Evolutionary conservation across 2,888 invertebrate species (phyloP).

Genomic region (Synergus umbraculus): DNA sequence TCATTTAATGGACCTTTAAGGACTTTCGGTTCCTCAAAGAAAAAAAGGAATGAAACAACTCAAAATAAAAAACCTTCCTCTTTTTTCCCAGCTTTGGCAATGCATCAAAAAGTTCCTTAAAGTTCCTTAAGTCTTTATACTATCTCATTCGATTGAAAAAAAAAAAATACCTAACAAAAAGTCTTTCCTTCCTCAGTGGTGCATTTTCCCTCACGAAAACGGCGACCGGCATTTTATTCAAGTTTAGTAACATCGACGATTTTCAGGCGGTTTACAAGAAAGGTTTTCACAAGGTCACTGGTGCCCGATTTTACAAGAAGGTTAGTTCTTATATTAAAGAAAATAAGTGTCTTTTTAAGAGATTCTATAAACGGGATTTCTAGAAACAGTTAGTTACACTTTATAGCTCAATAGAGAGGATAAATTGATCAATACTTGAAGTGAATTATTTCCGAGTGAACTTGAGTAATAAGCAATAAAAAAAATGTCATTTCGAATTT

Average conservation of each 20-base stretch:
- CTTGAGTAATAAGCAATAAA: constrained; percentile 20
- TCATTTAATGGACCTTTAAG: constrained; percentile 18
- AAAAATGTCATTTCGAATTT: constrained; percentile 50
- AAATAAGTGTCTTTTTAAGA: not conserved
- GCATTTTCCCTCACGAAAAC: constrained; percentile 93
- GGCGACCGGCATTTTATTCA: constrained; percentile 92
- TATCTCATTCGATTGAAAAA: constrained; percentile 42
- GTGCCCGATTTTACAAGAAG: constrained; percentile 91
- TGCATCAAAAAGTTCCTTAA: not conserved
- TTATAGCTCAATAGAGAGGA: too few species aligned
- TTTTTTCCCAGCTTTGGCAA: not conserved
- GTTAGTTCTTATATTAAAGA: constrained; percentile 76
- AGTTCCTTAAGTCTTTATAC: not conserved
- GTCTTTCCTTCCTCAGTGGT: constrained; percentile 79
- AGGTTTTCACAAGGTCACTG: constrained; percentile 92
- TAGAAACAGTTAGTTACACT: too few species aligned
- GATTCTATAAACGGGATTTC: too few species aligned
- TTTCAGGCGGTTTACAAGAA: constrained; percentile 92
- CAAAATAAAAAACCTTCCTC: not conserved
- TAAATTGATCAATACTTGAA: not conserved
- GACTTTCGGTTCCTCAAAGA: not conserved
- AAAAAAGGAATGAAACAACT: not conserved
- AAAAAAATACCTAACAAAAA: constrained; percentile 53
- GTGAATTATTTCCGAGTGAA: constrained; percentile 3
- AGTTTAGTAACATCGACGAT: constrained; percentile 92